Base-by-base conservation (phyloP, 2,797 vertebrate species). In the Myripristis jacobus region DNA sequence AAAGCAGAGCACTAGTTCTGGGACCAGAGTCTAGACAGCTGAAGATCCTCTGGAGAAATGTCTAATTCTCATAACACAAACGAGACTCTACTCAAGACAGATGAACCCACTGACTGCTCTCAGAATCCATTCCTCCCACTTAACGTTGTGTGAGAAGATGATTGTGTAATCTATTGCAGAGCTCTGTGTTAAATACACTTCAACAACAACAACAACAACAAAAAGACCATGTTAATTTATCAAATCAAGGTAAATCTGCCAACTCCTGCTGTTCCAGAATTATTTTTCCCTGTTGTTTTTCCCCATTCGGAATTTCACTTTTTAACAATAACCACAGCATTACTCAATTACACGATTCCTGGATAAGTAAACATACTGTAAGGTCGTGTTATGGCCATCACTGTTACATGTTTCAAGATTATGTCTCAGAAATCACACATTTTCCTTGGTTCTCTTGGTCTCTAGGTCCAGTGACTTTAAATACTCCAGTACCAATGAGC, bases 1-100 rank as follows among this genome's bases (percentile, higher is more conserved):
- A 73, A 72, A 67, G 55, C 51, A 73, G 64, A 66, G 25, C 24
- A 11, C 58, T 12, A 13, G 47, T 41, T 13, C 34, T 56, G 24
- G 62, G 63, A 70, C 6, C 2, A 1, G 7, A 16, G 18, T 54
- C 22, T 12, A 10, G 36, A 50, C 29, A 34, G 24, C 13, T 19
- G 8, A 22, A 31, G 22, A 18, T 48, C 10, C 36, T 51, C 21
- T 6, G 47, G 29, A 59, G 38, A 73, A 70, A 67, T 6, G 59
- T 19, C 27, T 48, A 25, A 24, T 15, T 19, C 11, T 21, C 1
- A 36, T 6, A 27, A 24, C 41, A 51, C 47, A n/a, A 24, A 16
- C 44, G 46, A 12, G 27, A 25, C 53, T 56, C 43, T 16, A 6
- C 29, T 59, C 11, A 2, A 51, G 31, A 34, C 10, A 41, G 47